Conservation (phyloP, 2,113 vertebrate genomes). For the Xerus inauris region DNA sequence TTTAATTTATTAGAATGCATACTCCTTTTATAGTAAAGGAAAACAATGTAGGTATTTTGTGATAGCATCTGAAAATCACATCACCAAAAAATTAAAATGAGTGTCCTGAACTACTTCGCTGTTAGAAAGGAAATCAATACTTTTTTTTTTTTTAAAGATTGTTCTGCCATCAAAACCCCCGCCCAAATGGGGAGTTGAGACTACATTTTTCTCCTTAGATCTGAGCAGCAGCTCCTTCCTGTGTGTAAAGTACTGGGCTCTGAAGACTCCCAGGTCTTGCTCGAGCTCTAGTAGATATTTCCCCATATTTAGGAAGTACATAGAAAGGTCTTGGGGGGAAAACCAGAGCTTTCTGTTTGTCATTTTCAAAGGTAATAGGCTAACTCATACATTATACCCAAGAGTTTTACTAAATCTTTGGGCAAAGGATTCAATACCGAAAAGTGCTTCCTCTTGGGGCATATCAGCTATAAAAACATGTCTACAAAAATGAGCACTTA, state of each 20-base stretch:
- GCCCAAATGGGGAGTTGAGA: background rate
- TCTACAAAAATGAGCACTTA: background rate
- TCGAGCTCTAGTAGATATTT: background rate
- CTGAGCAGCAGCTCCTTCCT: background rate
- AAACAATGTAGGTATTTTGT: background rate
- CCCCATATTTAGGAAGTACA: background rate
- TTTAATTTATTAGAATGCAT: background rate
- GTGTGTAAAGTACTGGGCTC: background rate
- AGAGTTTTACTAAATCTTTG: background rate
- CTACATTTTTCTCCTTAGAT: background rate
- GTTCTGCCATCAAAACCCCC: background rate
- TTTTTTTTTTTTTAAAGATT: background rate
- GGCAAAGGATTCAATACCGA: background rate
- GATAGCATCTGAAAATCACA: background rate
- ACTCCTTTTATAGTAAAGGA: background rate
- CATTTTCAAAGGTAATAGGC: background rate
- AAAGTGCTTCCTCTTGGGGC: background rate
- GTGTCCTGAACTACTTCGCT: background rate
- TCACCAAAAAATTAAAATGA: background rate
- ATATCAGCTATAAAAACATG: background rate
- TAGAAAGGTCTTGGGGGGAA: background rate
- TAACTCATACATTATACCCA: background rate
- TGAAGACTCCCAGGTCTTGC: background rate
- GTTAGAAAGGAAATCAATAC: background rate
- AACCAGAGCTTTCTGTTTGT: background rate